Percentiles rank a stretch among this genome's conserved stretches.
Evolutionary conservation across 2,888 invertebrate species (phyloP).

Genomic region (Deroplatys truncata): DNA sequence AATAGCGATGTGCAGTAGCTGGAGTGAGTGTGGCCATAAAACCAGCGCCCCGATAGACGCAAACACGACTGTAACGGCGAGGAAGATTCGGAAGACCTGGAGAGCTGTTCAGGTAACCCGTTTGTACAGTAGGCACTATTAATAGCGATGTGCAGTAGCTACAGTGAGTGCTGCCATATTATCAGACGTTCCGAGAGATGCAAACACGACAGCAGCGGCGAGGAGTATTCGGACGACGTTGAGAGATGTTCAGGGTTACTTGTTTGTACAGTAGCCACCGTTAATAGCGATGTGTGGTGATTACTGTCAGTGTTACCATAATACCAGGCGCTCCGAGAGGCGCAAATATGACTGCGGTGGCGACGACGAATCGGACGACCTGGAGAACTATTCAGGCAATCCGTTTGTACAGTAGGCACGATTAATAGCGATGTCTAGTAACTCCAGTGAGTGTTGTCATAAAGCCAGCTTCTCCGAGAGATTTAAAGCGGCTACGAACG

Average conservation of each 20-base stretch:
- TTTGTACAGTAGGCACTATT: too few species aligned
- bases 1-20: slow-evolving; percentile 45
- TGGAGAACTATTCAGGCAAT: slow-evolving; percentile 26
- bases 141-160: slow-evolving; percentile 45
- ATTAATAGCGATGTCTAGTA: slow-evolving; percentile 43
- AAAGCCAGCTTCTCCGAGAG: slow-evolving; percentile 33
- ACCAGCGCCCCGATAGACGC: slow-evolving; percentile 37
- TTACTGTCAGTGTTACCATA: slow-evolving; percentile 47
- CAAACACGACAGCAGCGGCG: slow-evolving; percentile 41
- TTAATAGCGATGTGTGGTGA: slow-evolving; percentile 44
- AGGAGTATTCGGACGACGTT: slow-evolving; percentile 22
- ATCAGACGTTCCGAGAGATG: slow-evolving; percentile 37
- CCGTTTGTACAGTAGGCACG: too few species aligned
- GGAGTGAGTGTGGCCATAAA: slow-evolving; percentile 46
- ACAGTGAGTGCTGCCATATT: slow-evolving; percentile 46
- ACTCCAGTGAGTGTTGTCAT: slow-evolving; percentile 48
- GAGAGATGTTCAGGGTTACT: slow-evolving; percentile 39
- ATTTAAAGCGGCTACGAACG: slow-evolving; percentile 41
- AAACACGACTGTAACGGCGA: slow-evolving; percentile 41
- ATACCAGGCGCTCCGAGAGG: slow-evolving; percentile 35
- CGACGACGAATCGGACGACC: slow-evolving; percentile 40
- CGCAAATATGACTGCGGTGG: slow-evolving; percentile 42
- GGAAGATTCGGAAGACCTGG: slow-evolving; percentile 38
- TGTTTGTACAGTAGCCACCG: too few species aligned
- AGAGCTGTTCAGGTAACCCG: slow-evolving; percentile 39